Evolutionary conservation across 2,113 vertebrate genomes (phyloP), one percentile per base, ranked within the genome.

Genomic region (Labeo rohita): DNA sequence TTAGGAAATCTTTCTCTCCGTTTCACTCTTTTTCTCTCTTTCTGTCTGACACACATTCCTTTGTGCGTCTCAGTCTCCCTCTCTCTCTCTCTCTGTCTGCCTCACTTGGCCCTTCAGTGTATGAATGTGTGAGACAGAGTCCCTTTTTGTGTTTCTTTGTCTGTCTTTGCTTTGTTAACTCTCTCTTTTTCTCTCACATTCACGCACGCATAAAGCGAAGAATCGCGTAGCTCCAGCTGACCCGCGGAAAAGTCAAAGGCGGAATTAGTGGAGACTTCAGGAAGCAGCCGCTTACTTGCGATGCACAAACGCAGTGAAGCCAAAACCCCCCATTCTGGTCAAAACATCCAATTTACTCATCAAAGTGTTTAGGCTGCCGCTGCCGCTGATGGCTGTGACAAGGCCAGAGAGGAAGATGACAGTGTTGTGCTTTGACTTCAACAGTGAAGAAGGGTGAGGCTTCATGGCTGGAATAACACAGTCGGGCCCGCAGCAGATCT

Each of bases 261-360:
- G 18, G 49, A 70, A 84, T 84, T 59, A 84, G 82, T 73, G 36
- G 10, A 84, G 39, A 59, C 68, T 83, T 83, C 80, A 83, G 80
- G 80, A 83, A 83, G 47, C 80, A 83, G 80, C 16, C 80, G 47
- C 80, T 83, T 83, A 83, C 80, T 83, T 70, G 15, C 3, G 28
- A 54, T 49, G 43, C 77, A 80, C 3, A 23, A 80, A 80, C 8
- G 79, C 56, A 81, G 59, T 81, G 59, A 65, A 66, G 79, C 79
- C 79, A 81, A 49, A 65, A 65, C 61, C 79, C 78, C 79, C 43
- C 43, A 49, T 66, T 81, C 43, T 80, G 80, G 63, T 83, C 45
- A 83, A 83, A 83, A 70, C 80, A 83, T 70, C 80, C 80, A 83
- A 83, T 83, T 83, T 83, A 83, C 65, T 83, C 49, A 72, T 84